Conservation (phyloP, 2,113 vertebrate species). For the Calyptommatus sinebrachiatus region DNA sequence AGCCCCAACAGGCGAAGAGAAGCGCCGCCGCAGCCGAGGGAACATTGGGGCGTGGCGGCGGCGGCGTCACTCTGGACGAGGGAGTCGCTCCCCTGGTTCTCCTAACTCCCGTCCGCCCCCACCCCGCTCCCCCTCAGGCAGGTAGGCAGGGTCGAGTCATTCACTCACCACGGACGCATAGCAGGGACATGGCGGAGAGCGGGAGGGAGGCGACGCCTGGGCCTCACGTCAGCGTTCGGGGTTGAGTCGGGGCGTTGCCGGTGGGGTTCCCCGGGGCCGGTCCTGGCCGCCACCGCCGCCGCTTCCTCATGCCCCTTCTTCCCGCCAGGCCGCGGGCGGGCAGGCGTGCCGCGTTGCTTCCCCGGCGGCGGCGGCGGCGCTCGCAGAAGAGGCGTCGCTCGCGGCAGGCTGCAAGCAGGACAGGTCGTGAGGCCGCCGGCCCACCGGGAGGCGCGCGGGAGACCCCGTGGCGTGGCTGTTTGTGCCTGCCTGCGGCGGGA, state of each 20-base stretch:
- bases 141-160: background rate
- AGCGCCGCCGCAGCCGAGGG: too few species aligned
- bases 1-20: background rate
- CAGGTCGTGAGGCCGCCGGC: background rate
- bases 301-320: background rate
- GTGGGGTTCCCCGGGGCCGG: background rate
- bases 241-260: background rate
- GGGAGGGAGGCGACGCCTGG: background rate
- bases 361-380: too few species aligned
- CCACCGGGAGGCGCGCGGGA: background rate
- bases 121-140: background rate
- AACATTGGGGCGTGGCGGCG: too few species aligned
- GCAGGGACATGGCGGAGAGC: background rate
- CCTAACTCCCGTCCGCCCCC: background rate
- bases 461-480: background rate
- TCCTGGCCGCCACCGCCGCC: background rate
- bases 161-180: slow-evolving; percentile 12
- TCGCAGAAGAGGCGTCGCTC: too few species aligned
- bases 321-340: background rate
- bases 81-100: too few species aligned
- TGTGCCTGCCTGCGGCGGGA: too few species aligned
- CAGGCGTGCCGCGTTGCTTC: background rate
- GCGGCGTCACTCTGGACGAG: too few species aligned
- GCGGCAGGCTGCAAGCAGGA: too few species aligned
- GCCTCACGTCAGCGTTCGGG: background rate